Evolutionary conservation across 2,113 vertebrate species (phyloP).

Genomic region (Oryzias woworae): DNA sequence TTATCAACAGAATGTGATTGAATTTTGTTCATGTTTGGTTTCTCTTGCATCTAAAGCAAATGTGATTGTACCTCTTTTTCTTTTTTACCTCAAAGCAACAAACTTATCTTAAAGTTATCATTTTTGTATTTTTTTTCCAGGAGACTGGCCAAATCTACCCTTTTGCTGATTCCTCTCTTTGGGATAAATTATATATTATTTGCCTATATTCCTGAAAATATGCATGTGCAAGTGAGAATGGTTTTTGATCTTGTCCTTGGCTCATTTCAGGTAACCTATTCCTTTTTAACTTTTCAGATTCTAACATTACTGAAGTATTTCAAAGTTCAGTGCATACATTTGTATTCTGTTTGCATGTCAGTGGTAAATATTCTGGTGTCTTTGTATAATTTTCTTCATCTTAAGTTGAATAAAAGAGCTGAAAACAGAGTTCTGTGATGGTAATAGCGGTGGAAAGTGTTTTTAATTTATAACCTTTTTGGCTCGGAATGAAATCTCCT

Average conservation of each 20-base stretch:
- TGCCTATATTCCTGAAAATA: conserved; percentile 87
- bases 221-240: conserved; percentile 81
- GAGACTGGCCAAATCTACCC: conserved; percentile 93
- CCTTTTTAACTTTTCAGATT: not conserved
- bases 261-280: conserved; percentile 89
- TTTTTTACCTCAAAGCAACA: not conserved
- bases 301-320: not conserved
- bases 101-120: no score
- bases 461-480: conserved; percentile 48
- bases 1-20: conserved; percentile 7
- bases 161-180: conserved; percentile 95
- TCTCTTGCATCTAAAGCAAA: not conserved
- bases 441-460: conserved; percentile 52
- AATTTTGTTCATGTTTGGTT: not conserved
- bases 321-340: not conserved
- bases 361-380: conserved; percentile 14
- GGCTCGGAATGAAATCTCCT: conserved; percentile 38
- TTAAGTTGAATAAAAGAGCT: conserved; percentile 18
- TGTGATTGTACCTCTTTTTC: not conserved
- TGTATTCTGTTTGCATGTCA: not conserved
- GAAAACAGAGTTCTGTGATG: conserved; percentile 34
- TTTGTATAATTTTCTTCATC: conserved; percentile 16
- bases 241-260: conserved; percentile 92
- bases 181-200: conserved; percentile 95
- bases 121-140: conserved; percentile 61